Evolutionary conservation across 2,888 invertebrate species (phyloP).

Genomic region (Metalampra italica): DNA sequence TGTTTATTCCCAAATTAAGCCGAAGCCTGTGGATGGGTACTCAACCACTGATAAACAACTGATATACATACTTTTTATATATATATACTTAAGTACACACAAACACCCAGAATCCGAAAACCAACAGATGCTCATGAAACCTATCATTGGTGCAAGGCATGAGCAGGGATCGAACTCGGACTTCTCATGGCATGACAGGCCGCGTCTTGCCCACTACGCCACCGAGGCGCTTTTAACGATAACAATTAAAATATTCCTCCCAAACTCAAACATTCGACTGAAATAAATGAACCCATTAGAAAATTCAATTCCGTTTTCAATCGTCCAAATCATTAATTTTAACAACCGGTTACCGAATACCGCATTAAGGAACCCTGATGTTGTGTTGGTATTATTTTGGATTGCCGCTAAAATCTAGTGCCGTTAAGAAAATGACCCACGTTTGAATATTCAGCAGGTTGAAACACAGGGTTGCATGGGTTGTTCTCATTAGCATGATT

Average conservation of each 20-base stretch:
- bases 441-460: slow-evolving; percentile 65
- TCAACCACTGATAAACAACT: too few species aligned
- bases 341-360: slow-evolving; percentile 17
- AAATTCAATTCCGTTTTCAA: slow-evolving; percentile 15
- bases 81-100: too few species aligned
- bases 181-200: too few species aligned
- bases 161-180: too few species aligned
- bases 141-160: too few species aligned
- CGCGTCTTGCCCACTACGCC: too few species aligned
- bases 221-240: background rate
- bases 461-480: slow-evolving; percentile 59
- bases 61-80: too few species aligned
- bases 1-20: too few species aligned
- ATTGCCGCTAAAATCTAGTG: slow-evolving; percentile 55
- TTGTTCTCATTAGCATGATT: slow-evolving; percentile 76
- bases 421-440: slow-evolving; percentile 63
- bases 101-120: too few species aligned
- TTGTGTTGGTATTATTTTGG: slow-evolving; percentile 46
- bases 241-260: slow-evolving; percentile 1
- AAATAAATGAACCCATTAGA: slow-evolving; percentile 26
- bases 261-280: slow-evolving; percentile 24
- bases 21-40: too few species aligned
- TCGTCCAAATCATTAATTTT: slow-evolving; percentile 27
- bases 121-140: too few species aligned
- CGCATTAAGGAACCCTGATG: slow-evolving; percentile 18